Evolutionary conservation across 1,140 invertebrate species (phyloP).

Genomic region (Medauroidea extradentata): DNA sequence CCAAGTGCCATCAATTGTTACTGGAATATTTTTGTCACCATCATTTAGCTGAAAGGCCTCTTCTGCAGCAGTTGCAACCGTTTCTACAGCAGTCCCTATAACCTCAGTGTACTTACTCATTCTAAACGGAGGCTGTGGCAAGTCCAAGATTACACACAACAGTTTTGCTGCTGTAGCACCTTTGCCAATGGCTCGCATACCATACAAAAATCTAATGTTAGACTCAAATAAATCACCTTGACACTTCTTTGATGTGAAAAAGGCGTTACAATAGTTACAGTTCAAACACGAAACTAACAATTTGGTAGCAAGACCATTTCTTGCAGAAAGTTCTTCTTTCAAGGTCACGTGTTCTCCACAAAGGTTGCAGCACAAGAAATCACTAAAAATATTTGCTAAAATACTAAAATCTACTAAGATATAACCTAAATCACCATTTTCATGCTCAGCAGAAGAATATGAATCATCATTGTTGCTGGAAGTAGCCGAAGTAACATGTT

Average conservation of each 20-base stretch:
- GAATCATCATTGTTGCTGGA: no score
- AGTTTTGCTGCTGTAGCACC: constrained; percentile 9
- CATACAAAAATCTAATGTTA: constrained; percentile 12
- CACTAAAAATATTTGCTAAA: no score
- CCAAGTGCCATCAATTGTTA: constrained; percentile 15
- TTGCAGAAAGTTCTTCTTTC: no score
- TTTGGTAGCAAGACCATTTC: background rate
- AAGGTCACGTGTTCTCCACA: no score
- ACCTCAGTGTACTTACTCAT: constrained; percentile 4
- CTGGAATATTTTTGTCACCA: constrained; percentile 3
- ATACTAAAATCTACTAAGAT: no score
- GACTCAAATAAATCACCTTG: constrained; percentile 1
- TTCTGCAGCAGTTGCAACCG: constrained; percentile 9
- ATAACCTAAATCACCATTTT: no score
- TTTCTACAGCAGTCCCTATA: constrained; percentile 9
- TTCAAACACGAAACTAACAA: background rate
- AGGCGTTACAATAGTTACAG: background rate
- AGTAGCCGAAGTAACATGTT: no score
- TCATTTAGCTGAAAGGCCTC: constrained; percentile 11
- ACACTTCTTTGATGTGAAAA: background rate
- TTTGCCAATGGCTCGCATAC: constrained; percentile 11
- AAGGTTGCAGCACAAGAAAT: no score
- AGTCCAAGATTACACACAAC: constrained; percentile 8
- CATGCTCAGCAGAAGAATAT: no score
- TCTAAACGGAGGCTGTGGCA: background rate